phyloP scores from a whole-genome alignment of 2,113 vertebrate genomes.

The Laticauda laticaudata region DNA sequence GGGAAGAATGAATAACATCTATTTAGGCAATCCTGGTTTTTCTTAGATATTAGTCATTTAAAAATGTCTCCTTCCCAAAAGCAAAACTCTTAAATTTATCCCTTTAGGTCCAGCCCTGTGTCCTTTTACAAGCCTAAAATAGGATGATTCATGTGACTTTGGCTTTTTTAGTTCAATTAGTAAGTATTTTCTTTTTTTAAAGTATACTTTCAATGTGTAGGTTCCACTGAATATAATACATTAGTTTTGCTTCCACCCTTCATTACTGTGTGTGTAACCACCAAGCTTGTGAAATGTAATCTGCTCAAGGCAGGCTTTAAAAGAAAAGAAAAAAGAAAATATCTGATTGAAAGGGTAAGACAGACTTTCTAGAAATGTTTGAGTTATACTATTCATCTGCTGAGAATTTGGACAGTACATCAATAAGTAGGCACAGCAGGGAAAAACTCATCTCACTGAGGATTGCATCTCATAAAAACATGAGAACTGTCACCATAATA shows the following conservation, averaged over 20 bases:
- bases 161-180: background rate
- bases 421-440: slow-evolving; percentile 37
- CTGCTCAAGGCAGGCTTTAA: background rate
- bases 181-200: background rate
- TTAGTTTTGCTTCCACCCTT: background rate
- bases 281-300: background rate
- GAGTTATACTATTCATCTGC: slow-evolving; percentile 12
- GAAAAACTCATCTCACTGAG: slow-evolving; percentile 11
- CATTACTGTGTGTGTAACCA: background rate
- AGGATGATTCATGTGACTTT: background rate
- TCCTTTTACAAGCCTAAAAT: background rate
- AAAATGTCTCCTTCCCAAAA: background rate
- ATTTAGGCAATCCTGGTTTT: background rate
- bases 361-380: slow-evolving; percentile 8
- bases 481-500: slow-evolving; percentile 38
- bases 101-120: background rate
- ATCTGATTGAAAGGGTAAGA: background rate
- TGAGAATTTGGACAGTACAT: slow-evolving; percentile 20
- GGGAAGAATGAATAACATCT: background rate
- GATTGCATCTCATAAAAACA: slow-evolving; percentile 32
- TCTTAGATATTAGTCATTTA: background rate
- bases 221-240: background rate
- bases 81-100: background rate
- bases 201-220: background rate
- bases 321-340: background rate